Percentiles rank a stretch among this genome's conserved stretches.
Evolutionary conservation across 2,888 invertebrate genomes (phyloP).

Genomic region (Catocala nupta): DNA sequence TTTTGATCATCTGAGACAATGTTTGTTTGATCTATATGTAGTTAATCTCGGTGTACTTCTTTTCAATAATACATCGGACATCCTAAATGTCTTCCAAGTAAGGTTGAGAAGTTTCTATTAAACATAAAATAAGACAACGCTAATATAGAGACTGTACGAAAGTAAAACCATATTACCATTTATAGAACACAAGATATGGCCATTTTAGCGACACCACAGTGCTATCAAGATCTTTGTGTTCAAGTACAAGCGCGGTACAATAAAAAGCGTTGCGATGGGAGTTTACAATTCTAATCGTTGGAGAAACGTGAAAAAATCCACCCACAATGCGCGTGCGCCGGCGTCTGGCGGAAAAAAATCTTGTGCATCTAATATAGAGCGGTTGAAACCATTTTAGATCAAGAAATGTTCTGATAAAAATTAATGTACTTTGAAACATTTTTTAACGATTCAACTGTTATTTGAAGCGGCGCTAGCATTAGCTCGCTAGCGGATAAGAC

Average conservation of each 20-base stretch:
- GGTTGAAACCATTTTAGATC: constrained; percentile 31
- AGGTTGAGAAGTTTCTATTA: no score
- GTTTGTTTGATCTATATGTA: no score
- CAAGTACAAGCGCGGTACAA: constrained; percentile 60
- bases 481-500: no score
- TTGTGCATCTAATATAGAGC: constrained; percentile 64
- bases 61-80: no score
- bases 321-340: constrained; percentile 80
- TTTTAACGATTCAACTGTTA: no score
- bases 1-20: no score
- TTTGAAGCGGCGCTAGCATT: no score
- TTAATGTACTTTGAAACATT: no score
- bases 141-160: not conserved
- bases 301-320: constrained; percentile 84
- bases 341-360: constrained; percentile 52
- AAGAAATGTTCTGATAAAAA: no score
- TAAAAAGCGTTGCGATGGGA: constrained; percentile 71
- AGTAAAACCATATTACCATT: constrained; percentile 1
- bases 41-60: no score
- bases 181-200: constrained; percentile 1
- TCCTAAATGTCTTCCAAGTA: no score
- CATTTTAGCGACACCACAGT: constrained; percentile 19
- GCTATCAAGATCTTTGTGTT: constrained; percentile 19
- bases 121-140: no score
- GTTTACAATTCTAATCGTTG: constrained; percentile 75